Conservation (phyloP, 1,140 invertebrate species). For the Goniozus legneri region DNA sequence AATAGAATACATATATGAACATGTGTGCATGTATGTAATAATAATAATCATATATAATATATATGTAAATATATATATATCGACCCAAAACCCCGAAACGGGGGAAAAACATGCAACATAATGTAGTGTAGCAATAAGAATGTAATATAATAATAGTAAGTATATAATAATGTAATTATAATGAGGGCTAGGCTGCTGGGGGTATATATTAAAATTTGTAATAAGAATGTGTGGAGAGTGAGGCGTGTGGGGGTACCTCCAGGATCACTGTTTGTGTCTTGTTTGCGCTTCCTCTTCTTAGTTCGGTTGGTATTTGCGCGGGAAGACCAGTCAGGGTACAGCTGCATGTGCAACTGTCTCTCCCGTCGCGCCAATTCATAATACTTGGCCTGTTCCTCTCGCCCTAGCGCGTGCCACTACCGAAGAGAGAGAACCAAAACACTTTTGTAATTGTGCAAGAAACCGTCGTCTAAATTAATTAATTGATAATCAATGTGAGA, state of each 20-base stretch:
- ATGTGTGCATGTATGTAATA: conserved; percentile 24
- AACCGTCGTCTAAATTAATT: conserved; percentile 35
- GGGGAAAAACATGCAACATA: conserved; percentile 52
- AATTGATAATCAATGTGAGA: conserved; percentile 24
- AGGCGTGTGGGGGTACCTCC: conserved; percentile 75
- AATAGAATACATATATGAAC: conserved; percentile 32
- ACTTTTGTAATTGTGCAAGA: conserved; percentile 39
- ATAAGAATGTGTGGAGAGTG: conserved; percentile 53
- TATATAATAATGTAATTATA: conserved; percentile 33
- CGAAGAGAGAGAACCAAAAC: conserved; percentile 50
- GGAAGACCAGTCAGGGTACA: conserved; percentile 98
- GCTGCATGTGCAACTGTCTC: conserved; percentile 96
- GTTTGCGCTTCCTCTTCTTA: conserved; percentile 99
- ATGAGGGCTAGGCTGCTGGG: conserved; percentile 11
- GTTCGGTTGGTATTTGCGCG: conserved; percentile 95
- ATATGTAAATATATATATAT: conserved; percentile 34
- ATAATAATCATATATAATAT: conserved; percentile 24
- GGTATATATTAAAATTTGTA: too few relatives aligned
- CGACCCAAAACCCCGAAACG: conserved; percentile 42
- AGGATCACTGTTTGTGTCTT: conserved; percentile 86
- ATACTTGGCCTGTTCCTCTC: conserved; percentile 99
- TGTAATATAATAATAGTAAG: conserved; percentile 33
- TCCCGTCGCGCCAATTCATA: conserved; percentile 98
- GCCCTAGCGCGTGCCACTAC: conserved; percentile 97
- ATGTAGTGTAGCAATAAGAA: conserved; percentile 44